Evolutionary conservation across 2,113 vertebrate genomes (phyloP).

Genomic region (Spilogale gracilis): DNA sequence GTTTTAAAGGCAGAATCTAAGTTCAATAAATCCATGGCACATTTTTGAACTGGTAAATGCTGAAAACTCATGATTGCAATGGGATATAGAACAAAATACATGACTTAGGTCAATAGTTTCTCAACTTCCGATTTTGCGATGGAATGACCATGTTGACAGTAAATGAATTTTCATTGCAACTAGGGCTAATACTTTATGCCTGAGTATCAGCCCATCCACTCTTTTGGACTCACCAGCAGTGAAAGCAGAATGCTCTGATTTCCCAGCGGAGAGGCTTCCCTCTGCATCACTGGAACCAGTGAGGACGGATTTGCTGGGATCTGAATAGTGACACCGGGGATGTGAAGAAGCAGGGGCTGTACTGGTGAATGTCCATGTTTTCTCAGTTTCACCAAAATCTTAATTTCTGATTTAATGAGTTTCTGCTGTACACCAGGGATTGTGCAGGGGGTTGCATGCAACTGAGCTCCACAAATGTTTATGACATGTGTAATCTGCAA

Average conservation of each 20-base stretch:
- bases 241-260: background rate
- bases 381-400: background rate
- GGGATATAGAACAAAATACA: background rate
- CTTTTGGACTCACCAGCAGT: background rate
- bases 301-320: background rate
- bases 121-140: background rate
- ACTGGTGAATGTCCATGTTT: background rate
- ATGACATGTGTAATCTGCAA: background rate
- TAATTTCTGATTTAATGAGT: background rate
- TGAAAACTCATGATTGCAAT: background rate
- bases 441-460: background rate
- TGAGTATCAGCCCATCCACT: background rate
- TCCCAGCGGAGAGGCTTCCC: accelerated
- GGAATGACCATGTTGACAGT: background rate
- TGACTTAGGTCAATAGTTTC: background rate
- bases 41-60: background rate
- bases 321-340: background rate
- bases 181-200: background rate
- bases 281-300: accelerated
- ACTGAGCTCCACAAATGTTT: background rate
- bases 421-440: background rate
- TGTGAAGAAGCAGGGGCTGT: background rate
- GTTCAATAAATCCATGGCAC: background rate
- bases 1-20: background rate
- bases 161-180: background rate